Conservation (phyloP, 2,113 vertebrate genomes). For the Neogobius melanostomus region DNA sequence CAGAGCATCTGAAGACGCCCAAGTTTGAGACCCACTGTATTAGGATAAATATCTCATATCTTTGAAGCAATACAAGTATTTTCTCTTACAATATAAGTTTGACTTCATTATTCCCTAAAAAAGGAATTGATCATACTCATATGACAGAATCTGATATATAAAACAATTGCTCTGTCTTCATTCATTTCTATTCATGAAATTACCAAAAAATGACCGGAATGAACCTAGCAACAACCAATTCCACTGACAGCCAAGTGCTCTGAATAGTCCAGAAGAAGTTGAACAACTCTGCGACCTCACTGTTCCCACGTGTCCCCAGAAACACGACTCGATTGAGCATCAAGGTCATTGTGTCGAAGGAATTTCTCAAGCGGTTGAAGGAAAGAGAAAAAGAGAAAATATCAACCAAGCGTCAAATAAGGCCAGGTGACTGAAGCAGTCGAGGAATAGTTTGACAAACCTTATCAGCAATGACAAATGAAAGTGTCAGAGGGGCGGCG, state of each 20-base stretch:
- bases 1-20: too few relatives aligned
- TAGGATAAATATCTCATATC: too few relatives aligned
- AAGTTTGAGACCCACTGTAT: too few relatives aligned
- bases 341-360: constrained; percentile 50
- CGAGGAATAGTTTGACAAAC: constrained; percentile 61
- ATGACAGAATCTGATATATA: too few relatives aligned
- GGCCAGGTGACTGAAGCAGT: constrained; percentile 51
- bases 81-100: too few relatives aligned
- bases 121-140: too few relatives aligned
- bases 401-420: constrained; percentile 29
- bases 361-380: constrained; percentile 48
- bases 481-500: constrained; percentile 50
- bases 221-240: background rate
- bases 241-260: background rate
- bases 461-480: constrained; percentile 55
- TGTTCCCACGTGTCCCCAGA: constrained; percentile 28
- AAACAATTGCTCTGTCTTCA: too few relatives aligned
- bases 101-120: too few relatives aligned
- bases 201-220: background rate
- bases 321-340: constrained; percentile 45
- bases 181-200: background rate
- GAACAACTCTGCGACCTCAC: background rate
- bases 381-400: constrained; percentile 16
- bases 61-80: too few relatives aligned
- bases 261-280: background rate